Percentiles rank a stretch among this genome's conserved stretches.
phyloP scores from a whole-genome alignment of 2,797 vertebrate species.

The Danio choprae region DNA sequence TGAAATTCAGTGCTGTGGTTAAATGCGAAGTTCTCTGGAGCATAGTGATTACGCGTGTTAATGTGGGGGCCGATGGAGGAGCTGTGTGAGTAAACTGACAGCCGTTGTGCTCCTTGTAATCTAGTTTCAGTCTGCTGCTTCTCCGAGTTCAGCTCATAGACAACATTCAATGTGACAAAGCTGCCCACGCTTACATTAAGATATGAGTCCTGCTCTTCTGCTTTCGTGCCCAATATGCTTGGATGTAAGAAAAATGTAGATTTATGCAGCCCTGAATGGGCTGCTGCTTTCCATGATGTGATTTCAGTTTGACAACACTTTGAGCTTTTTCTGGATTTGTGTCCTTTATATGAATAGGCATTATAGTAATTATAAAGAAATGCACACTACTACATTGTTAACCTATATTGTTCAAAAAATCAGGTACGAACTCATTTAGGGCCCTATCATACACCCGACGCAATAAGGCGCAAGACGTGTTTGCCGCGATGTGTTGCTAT shows the following conservation, averaged over 20 bases:
- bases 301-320: background rate
- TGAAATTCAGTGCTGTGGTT: constrained; percentile 9
- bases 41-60: constrained; percentile 22
- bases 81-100: constrained; percentile 33
- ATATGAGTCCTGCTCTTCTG: background rate
- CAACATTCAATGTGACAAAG: constrained; percentile 47
- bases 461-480: too few relatives aligned
- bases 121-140: constrained; percentile 33
- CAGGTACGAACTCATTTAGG: background rate
- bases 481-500: too few relatives aligned
- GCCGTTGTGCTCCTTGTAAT: constrained; percentile 22
- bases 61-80: constrained; percentile 32
- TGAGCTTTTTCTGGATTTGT: background rate
- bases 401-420: background rate
- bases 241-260: background rate
- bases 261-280: background rate
- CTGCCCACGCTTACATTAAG: constrained; percentile 17
- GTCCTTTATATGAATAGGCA: background rate
- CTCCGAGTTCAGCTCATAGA: constrained; percentile 7
- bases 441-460: too few relatives aligned
- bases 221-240: background rate
- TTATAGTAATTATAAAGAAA: background rate
- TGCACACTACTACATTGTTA: background rate
- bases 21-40: constrained; percentile 41
- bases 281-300: constrained; percentile 3